Percentiles rank a stretch among this genome's conserved stretches.
Conservation (phyloP, 2,113 vertebrate genomes). For the Empidonax traillii region DNA sequence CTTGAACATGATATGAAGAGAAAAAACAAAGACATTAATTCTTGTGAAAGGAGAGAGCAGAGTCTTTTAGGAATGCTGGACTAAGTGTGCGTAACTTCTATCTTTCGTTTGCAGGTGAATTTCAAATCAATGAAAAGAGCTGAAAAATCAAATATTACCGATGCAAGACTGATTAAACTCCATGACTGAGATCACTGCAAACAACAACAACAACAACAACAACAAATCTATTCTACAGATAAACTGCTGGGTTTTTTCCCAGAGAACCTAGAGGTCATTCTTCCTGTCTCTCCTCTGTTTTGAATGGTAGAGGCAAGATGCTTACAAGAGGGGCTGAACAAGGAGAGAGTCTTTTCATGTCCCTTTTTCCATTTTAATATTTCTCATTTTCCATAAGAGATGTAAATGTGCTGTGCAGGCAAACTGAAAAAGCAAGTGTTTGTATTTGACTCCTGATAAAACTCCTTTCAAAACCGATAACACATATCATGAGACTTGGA, state of each 20-base stretch:
- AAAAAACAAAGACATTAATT: not conserved
- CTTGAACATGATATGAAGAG: not conserved
- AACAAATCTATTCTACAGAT: not conserved
- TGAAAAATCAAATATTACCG: not conserved
- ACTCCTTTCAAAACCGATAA: not conserved
- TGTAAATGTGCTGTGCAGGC: not conserved
- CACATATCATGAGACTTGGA: not conserved
- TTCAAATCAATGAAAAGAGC: not conserved
- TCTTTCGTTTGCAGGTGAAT: not conserved
- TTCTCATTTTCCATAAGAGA: not conserved
- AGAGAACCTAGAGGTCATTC: not conserved
- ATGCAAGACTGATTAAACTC: not conserved
- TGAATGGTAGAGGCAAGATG: not conserved
- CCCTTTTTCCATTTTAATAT: not conserved
- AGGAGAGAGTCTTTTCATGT: not conserved
- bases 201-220: not conserved
- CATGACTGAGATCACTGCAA: not conserved
- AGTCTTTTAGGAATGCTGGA: not conserved
- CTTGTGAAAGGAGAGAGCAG: not conserved
- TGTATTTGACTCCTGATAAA: not conserved
- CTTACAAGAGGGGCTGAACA: not conserved
- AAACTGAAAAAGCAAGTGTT: not conserved
- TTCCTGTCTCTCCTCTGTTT: not conserved
- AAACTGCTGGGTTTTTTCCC: not conserved
- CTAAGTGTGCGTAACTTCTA: rapidly evolving